phyloP scores from a whole-genome alignment of 2,113 vertebrate species.

The Stercorarius parasiticus region DNA sequence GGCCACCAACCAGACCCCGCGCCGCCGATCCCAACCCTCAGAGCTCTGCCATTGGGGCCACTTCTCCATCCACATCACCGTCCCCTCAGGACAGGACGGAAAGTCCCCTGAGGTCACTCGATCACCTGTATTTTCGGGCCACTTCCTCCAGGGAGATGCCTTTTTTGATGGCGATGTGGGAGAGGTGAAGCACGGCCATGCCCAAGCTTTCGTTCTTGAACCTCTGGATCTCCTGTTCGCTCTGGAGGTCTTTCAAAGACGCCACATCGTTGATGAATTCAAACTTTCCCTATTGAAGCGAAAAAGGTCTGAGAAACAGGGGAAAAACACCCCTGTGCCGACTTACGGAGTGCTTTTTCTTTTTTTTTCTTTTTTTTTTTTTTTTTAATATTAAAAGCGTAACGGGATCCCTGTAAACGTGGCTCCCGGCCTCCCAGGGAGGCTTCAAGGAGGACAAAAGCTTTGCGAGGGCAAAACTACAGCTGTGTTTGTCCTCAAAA shows the following conservation, averaged over 20 bases:
- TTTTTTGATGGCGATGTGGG: slow-evolving; percentile 77
- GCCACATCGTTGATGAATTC: slow-evolving; percentile 88
- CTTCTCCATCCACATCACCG: no score
- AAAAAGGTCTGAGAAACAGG: background rate
- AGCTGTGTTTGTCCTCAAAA: background rate
- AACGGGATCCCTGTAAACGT: background rate
- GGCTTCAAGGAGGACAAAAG: background rate
- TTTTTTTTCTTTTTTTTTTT: fast-evolving
- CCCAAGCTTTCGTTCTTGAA: slow-evolving; percentile 93
- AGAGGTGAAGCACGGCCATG: slow-evolving; percentile 92
- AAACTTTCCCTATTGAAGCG: slow-evolving; percentile 79
- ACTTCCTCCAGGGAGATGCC: slow-evolving; percentile 81
- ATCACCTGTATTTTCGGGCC: slow-evolving; percentile 82
- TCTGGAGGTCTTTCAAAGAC: slow-evolving; percentile 72
- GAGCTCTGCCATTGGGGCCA: no score
- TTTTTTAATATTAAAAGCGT: no score
- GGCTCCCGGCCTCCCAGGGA: background rate
- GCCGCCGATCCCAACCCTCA: no score
- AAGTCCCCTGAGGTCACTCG: no score
- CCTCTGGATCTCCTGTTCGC: slow-evolving; percentile 77
- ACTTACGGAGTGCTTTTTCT: fast-evolving
- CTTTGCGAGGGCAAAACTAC: no score
- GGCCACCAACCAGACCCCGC: no score
- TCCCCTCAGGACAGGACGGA: no score
- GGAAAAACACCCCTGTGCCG: fast-evolving